Conservation (phyloP, 2,888 invertebrate genomes). For the Cyclophora punctaria region DNA sequence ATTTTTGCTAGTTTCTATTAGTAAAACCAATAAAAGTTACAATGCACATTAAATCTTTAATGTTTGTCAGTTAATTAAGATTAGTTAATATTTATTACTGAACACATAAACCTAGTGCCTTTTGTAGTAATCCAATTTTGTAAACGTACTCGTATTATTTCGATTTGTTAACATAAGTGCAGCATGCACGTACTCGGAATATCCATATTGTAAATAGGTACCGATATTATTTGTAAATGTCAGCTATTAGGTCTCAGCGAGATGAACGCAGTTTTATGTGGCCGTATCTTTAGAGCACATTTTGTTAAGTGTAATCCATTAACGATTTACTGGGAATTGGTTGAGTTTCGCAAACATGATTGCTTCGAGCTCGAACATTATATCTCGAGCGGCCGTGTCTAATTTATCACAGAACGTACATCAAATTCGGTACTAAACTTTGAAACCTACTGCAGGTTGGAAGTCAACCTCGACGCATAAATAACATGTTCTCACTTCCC, state of each 20-base stretch:
- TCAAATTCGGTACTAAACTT: conserved; percentile 26
- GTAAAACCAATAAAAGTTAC: too few species aligned
- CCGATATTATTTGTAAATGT: background rate
- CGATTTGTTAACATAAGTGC: background rate
- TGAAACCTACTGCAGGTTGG: conserved; percentile 27
- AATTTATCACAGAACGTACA: conserved; percentile 60
- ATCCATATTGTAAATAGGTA: background rate
- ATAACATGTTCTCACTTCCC: conserved; percentile 1
- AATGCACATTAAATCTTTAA: too few species aligned
- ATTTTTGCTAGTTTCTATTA: too few species aligned
- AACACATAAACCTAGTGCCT: too few species aligned
- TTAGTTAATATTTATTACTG: too few species aligned
- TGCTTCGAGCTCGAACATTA: conserved; percentile 50
- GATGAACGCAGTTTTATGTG: conserved; percentile 9
- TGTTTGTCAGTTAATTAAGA: too few species aligned
- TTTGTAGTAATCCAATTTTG: too few species aligned
- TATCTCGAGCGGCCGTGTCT: conserved; percentile 54
- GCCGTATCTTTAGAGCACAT: conserved; percentile 15
- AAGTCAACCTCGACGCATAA: conserved; percentile 30
- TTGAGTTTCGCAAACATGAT: conserved; percentile 62
- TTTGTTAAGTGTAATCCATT: conserved; percentile 35
- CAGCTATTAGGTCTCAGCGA: conserved; percentile 3
- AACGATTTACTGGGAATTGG: conserved; percentile 52
- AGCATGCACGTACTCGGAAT: background rate
- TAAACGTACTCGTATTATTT: too few species aligned